phyloP scores from a whole-genome alignment of 2,888 invertebrate genomes.

The Torymus tubicola region DNA sequence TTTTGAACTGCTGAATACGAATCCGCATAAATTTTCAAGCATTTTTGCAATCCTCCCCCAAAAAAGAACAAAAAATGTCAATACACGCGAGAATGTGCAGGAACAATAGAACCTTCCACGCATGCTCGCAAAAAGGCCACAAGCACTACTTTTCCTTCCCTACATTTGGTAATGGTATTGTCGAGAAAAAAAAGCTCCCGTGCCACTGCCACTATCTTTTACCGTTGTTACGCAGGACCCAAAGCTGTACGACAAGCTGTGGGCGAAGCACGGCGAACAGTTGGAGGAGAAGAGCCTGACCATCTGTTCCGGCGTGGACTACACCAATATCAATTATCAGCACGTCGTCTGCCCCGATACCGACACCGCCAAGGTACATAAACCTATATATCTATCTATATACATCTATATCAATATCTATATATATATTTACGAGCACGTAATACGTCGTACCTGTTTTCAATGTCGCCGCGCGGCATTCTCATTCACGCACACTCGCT shows the following conservation, averaged over 20 bases:
- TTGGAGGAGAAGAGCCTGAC: slow-evolving; percentile 96
- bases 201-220: neutral
- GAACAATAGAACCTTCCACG: no score
- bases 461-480: neutral
- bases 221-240: slow-evolving; percentile 81
- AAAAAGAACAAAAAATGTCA: no score
- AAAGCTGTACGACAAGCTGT: slow-evolving; percentile 86
- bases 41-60: no score
- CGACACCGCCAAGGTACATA: slow-evolving; percentile 91
- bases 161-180: neutral
- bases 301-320: slow-evolving; percentile 98
- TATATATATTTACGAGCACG: neutral
- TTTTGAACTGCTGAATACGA: no score
- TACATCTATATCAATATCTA: neutral
- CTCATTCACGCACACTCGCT: neutral
- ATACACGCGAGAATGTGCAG: no score
- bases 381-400: neutral
- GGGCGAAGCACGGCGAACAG: slow-evolving; percentile 86
- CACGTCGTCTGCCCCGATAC: slow-evolving; percentile 97
- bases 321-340: slow-evolving; percentile 98
- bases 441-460: neutral
- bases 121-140: no score
- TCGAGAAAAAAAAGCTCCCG: slow-evolving; percentile 1
- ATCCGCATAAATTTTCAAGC: no score
- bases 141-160: no score